phyloP scores from a whole-genome alignment of 2,797 vertebrate species.

The Stomatorhinus walkeri region DNA sequence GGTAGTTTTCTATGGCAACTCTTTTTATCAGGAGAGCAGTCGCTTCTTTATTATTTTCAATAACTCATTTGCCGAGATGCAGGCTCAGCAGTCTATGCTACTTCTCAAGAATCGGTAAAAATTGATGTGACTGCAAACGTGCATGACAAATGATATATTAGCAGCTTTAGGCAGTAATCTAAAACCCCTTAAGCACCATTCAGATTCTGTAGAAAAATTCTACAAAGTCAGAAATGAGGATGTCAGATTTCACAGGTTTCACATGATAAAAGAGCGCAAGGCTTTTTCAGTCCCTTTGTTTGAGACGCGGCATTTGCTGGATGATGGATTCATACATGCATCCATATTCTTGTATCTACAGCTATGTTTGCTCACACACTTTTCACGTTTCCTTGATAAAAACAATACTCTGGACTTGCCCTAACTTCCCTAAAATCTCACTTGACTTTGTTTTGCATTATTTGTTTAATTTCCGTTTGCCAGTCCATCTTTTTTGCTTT shows the following conservation, averaged over 20 bases:
- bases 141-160: neutral
- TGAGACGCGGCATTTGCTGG: neutral
- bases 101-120: neutral
- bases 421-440: neutral
- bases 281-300: neutral
- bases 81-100: neutral
- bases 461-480: neutral
- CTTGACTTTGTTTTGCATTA: neutral
- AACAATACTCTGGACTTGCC: neutral
- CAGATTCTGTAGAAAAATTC: neutral
- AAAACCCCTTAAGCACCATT: neutral
- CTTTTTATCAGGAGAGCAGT: neutral
- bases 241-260: neutral
- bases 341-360: neutral
- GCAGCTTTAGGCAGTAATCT: neutral
- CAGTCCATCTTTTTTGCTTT: neutral
- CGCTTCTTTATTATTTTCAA: neutral
- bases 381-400: neutral
- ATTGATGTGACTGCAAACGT: neutral
- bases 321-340: neutral
- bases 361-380: neutral
- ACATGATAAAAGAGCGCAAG: neutral
- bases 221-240: neutral
- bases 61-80: neutral
- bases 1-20: neutral